Percentiles rank a stretch among this genome's conserved stretches.
Conservation (phyloP, 64 coral and sea anemone species). For the Cladopsammia gracilis region DNA sequence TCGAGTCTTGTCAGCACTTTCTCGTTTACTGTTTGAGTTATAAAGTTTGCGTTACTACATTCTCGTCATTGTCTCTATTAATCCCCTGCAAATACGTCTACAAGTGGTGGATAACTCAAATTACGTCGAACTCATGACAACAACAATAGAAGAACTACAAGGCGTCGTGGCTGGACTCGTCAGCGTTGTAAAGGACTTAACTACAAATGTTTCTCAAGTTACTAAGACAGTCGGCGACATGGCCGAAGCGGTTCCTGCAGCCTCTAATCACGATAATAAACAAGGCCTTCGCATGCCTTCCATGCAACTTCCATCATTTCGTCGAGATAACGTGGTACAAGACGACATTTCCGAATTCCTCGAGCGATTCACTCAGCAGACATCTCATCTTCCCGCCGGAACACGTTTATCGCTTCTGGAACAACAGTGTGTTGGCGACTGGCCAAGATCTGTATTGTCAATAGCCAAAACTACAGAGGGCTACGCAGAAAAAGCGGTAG, state of each 20-base stretch:
- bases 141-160: too few relatives aligned
- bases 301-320: not conserved
- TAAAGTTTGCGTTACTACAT: too few relatives aligned
- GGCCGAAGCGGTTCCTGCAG: not conserved
- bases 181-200: too few relatives aligned
- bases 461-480: not conserved
- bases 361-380: not conserved
- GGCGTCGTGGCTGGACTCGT: too few relatives aligned
- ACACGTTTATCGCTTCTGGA: not conserved
- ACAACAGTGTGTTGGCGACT: not conserved
- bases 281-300: too few relatives aligned
- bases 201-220: not conserved
- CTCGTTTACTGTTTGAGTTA: too few relatives aligned
- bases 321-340: not conserved
- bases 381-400: not conserved
- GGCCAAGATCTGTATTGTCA: not conserved
- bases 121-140: too few relatives aligned
- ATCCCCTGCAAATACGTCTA: too few relatives aligned
- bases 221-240: slow-evolving; percentile 8
- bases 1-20: too few relatives aligned
- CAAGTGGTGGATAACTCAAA: too few relatives aligned
- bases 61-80: too few relatives aligned
- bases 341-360: slow-evolving; percentile 12
- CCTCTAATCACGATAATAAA: not conserved
- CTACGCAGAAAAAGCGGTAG: not conserved